Evolutionary conservation across 1,140 invertebrate genomes (phyloP), one percentile per base, ranked within the genome.

Genomic region (Carposina sasakii): DNA sequence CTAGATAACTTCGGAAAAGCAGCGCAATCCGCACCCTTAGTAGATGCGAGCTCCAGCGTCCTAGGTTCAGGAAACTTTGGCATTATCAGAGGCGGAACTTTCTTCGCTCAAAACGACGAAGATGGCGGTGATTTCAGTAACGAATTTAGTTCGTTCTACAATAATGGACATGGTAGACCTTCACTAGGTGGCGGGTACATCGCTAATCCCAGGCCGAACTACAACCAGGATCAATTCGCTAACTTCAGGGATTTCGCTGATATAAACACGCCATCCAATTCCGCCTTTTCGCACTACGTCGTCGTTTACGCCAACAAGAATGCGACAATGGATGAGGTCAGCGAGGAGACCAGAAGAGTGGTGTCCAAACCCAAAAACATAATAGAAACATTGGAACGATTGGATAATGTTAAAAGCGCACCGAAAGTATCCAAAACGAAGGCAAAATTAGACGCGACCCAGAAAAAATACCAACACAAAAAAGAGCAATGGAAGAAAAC

Each of bases 161-260:
- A 90, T 34, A 91, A 91, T 26, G 89, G 89, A 0, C 90, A 90
- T 52, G 89, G 89, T 1, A 81, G 91, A 41, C 90, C 90, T 3
- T 86, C 88, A 2, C 76, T 85, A 6, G 88, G 87, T 34, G 86
- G 89, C n/a, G 87, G 74, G n/a, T 77, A 84, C 31, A 77, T 79
- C 24, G 76, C 78, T 0, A 88, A 88, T 43, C 86, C 87, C 6
- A 76, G 88, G 64, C 89, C 89, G 0, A 85, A 87, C 49, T 88
- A 88, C 53, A 89, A 90, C 26, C 91, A 89, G 62, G 88, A 93
- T 59, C 92, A 93, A 64, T 96, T 96, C 62, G 92, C 93, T 2
- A 94, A 95, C 65, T 96, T 96, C 83, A 88, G 93, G 52, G 94
- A 96, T 63, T 96, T 96, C 64, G 94, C 94, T 0, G 94, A 96